A percentile compares a stretch with the other conserved stretches of the same genome.
Evolutionary conservation across 35 echinoderm and acorn worm species (phyloP).

Genomic region (Stichopus chloronotus): DNA sequence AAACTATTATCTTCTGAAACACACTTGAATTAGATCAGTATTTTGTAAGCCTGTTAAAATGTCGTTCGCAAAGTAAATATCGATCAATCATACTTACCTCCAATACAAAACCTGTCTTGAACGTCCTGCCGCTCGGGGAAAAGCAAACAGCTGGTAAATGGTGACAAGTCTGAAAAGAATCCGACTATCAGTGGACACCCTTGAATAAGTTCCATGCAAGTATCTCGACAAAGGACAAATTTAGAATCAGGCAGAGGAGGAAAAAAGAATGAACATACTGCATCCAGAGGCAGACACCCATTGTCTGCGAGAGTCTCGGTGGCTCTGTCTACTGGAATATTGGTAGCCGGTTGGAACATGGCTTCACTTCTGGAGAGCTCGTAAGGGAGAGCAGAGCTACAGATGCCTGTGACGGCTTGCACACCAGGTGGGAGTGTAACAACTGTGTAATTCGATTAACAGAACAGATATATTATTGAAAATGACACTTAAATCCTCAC

Average conservation of each 20-base stretch:
- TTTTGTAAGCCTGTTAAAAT: too few relatives aligned
- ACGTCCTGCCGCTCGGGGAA: background rate
- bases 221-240: background rate
- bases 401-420: background rate
- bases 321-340: background rate
- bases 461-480: too few relatives aligned
- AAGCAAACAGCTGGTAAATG: background rate
- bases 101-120: background rate
- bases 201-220: background rate
- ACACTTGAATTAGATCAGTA: too few relatives aligned
- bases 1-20: too few relatives aligned
- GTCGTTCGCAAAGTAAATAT: background rate
- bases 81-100: background rate
- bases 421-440: background rate
- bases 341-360: background rate
- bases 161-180: conserved; percentile 14
- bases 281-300: background rate
- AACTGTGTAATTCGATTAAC: too few relatives aligned
- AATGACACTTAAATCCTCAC: too few relatives aligned
- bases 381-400: background rate
- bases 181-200: background rate
- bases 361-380: background rate
- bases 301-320: background rate
- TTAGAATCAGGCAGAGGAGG: background rate
- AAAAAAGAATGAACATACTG: conserved; percentile 2